Conservation (phyloP, 1,140 invertebrate species). For the Drosophila parabipectinata region DNA sequence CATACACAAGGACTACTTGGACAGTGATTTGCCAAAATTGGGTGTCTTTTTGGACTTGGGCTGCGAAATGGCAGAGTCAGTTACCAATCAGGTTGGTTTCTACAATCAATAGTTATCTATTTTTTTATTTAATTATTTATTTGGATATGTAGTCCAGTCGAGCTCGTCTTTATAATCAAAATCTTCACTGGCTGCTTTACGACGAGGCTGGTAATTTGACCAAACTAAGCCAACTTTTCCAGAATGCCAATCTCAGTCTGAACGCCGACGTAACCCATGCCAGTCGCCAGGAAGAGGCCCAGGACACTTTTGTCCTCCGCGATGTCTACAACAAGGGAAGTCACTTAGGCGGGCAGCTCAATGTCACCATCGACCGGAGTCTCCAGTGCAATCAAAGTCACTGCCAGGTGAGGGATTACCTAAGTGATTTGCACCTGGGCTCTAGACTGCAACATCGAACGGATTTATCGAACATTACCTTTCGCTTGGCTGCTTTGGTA, state of each 20-base stretch:
- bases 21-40: slow-evolving; percentile 44
- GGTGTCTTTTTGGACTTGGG: slow-evolving; percentile 67
- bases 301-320: slow-evolving; percentile 41
- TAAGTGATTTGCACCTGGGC: slow-evolving; percentile 57
- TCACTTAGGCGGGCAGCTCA: slow-evolving; percentile 65
- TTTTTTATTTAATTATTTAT: neutral
- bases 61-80: slow-evolving; percentile 34
- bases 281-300: neutral
- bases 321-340: slow-evolving; percentile 81
- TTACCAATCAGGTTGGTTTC: slow-evolving; percentile 58
- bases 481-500: slow-evolving; percentile 69
- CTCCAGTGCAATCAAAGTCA: slow-evolving; percentile 45
- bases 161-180: slow-evolving; percentile 50
- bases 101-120: neutral
- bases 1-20: slow-evolving; percentile 54
- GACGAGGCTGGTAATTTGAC: slow-evolving; percentile 49
- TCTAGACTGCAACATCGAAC: slow-evolving; percentile 57
- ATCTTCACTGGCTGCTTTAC: slow-evolving; percentile 69
- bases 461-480: slow-evolving; percentile 59
- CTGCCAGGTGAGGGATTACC: slow-evolving; percentile 48
- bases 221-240: slow-evolving; percentile 38
- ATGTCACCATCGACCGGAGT: slow-evolving; percentile 71
- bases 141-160: slow-evolving; percentile 46
- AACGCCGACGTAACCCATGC: slow-evolving; percentile 67
- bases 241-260: slow-evolving; percentile 60